Percentiles rank a stretch among this genome's conserved stretches.
These are phyloP conservation scores for Misgurnus mizolepis DNA, from an alignment of 2,113 vertebrate species.

Conservation along the genomic window DNA sequence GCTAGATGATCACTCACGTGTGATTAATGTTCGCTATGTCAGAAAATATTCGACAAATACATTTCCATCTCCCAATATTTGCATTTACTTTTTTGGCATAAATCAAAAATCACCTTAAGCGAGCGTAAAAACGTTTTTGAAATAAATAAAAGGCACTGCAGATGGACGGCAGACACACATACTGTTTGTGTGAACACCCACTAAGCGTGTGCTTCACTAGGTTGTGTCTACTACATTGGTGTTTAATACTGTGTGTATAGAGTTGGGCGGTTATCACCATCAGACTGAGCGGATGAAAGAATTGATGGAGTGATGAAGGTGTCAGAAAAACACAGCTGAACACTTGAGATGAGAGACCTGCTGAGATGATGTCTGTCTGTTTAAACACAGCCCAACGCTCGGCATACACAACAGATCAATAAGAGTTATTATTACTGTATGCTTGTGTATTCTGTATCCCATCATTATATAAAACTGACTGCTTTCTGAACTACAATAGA, in stretches of 20 bases:
- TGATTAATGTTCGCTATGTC: no score
- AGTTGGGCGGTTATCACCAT: neutral
- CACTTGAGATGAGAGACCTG: conserved; percentile 17
- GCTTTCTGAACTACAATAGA: no score
- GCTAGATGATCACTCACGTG: no score
- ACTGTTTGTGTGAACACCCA: neutral
- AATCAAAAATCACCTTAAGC: no score
- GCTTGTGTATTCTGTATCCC: neutral
- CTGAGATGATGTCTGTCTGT: conserved; percentile 40
- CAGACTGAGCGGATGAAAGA: conserved; percentile 1
- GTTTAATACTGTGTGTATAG: neutral
- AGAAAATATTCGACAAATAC: no score
- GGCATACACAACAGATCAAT: conserved; percentile 9
- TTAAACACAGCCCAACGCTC: neutral
- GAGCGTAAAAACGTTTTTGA: no score
- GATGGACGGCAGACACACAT: neutral
- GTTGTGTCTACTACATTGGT: neutral
- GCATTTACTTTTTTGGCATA: no score
- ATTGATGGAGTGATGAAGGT: conserved; percentile 25
- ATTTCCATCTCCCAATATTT: no score
- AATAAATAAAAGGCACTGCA: neutral
- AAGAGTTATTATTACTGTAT: neutral
- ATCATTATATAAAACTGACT: no score
- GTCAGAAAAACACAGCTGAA: conserved; percentile 40
- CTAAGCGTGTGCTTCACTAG: neutral